Evolutionary conservation across 2,797 vertebrate species (phyloP).

Genomic region (Hydrophis major): DNA sequence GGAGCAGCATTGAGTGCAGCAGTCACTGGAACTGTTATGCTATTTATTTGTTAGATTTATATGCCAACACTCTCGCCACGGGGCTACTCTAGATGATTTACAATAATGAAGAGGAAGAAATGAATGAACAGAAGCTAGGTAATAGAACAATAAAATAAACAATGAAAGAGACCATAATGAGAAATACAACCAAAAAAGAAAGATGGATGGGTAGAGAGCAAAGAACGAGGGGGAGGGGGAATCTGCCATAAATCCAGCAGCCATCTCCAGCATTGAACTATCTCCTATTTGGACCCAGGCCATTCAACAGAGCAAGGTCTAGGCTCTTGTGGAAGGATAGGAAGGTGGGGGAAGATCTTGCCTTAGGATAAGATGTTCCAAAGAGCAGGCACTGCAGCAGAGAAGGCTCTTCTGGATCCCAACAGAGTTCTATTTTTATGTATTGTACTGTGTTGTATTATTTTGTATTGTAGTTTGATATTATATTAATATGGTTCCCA

Average conservation of each 20-base stretch:
- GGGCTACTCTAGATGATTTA: background rate
- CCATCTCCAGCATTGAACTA: background rate
- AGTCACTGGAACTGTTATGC: background rate
- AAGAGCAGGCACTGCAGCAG: background rate
- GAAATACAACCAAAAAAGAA: background rate
- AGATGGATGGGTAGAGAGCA: background rate
- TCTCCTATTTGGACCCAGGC: background rate
- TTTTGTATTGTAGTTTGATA: background rate
- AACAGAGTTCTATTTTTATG: background rate
- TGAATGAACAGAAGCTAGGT: background rate
- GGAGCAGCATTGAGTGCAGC: background rate
- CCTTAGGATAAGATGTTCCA: background rate
- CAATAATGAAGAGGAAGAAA: background rate
- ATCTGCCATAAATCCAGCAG: background rate
- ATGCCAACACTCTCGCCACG: background rate
- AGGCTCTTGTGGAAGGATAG: background rate
- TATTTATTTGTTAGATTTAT: background rate
- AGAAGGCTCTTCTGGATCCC: background rate
- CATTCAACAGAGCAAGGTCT: background rate
- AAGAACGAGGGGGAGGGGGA: background rate
- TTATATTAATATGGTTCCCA: background rate
- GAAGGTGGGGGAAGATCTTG: background rate
- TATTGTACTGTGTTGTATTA: background rate
- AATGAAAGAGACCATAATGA: background rate
- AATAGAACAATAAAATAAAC: background rate